Evolutionary conservation across 2,113 vertebrate genomes (phyloP).

Genomic region (Grallaria varia): DNA sequence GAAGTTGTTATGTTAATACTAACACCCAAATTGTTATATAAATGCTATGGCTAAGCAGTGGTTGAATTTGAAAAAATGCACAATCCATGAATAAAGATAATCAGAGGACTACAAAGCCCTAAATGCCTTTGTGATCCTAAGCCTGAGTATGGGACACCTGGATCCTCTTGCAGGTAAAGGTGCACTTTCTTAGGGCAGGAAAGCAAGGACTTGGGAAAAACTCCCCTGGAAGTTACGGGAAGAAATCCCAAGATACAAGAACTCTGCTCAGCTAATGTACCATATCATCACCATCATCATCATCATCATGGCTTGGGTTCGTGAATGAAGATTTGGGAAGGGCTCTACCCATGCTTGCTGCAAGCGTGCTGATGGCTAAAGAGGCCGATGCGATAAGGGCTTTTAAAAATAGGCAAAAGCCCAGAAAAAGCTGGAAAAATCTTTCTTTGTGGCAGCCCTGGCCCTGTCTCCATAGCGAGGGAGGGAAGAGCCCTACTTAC

Average conservation of each 20-base stretch:
- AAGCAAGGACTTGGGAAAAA: background rate
- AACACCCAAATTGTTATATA: too few species aligned
- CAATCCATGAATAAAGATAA: too few species aligned
- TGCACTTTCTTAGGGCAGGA: background rate
- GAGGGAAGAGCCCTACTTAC: rapidly evolving
- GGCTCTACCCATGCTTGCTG: too few species aligned
- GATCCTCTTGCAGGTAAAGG: background rate
- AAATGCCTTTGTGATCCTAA: background rate
- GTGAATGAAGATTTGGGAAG: too few species aligned
- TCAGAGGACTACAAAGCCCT: background rate
- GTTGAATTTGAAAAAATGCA: background rate
- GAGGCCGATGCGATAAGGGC: too few species aligned
- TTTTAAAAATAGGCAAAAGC: background rate
- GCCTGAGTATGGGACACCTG: too few species aligned
- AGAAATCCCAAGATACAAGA: background rate
- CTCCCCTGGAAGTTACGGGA: background rate
- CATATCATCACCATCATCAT: too few species aligned
- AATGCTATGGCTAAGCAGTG: rapidly evolving
- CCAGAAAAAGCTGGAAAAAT: background rate
- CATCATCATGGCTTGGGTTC: too few species aligned
- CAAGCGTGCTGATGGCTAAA: too few species aligned
- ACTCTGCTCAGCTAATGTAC: background rate
- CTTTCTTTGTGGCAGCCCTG: background rate
- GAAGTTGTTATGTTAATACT: background rate
- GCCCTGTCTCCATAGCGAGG: rapidly evolving